Evolutionary conservation across 2,113 vertebrate genomes (phyloP).

Genomic region (Oryzias woworae): DNA sequence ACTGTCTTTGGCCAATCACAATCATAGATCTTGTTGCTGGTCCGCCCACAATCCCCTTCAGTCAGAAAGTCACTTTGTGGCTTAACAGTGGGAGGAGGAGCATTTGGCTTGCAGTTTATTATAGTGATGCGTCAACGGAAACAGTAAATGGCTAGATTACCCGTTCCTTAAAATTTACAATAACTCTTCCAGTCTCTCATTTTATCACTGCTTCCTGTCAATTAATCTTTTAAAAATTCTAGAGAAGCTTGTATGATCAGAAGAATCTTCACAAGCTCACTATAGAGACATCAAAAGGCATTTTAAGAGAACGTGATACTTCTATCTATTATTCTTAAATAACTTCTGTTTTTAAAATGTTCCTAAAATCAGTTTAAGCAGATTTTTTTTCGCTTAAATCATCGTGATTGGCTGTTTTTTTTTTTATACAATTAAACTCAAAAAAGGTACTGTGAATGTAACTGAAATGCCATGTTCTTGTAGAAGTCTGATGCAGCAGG

Average conservation of each 20-base stretch:
- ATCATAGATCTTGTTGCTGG: no score
- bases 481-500: conserved; percentile 17
- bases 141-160: no score
- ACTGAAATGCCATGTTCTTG: conserved; percentile 10
- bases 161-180: no score
- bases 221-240: neutral
- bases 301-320: no score
- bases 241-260: no score
- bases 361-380: neutral
- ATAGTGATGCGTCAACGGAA: no score
- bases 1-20: no score
- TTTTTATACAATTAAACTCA: no score
- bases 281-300: no score
- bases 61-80: neutral
- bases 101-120: no score
- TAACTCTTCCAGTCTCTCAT: neutral
- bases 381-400: neutral
- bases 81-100: neutral
- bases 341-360: neutral
- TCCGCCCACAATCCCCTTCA: no score
- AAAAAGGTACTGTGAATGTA: neutral
- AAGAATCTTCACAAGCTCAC: neutral
- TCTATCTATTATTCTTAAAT: no score
- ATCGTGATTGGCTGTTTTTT: neutral
- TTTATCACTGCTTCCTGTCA: neutral